These are phyloP conservation scores for Thamnophis sirtalis DNA, from an alignment of 2,113 vertebrate genomes.

Conservation along the genomic window DNA sequence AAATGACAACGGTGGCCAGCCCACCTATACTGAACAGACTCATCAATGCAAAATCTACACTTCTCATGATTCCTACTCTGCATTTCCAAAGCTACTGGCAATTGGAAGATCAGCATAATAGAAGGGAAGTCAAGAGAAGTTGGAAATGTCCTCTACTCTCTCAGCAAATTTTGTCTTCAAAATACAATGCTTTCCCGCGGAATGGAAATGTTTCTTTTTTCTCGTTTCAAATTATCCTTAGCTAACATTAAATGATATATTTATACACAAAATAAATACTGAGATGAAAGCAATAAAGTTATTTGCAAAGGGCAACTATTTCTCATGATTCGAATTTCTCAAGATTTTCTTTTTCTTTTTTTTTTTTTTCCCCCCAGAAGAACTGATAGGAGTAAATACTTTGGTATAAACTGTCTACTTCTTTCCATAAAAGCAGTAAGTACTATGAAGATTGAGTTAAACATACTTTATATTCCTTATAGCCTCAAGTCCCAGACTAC, in stretches of 20 bases:
- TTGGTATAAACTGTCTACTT: slow-evolving; percentile 58
- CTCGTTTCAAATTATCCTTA: not conserved
- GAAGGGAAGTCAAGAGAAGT: not conserved
- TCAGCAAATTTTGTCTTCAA: not conserved
- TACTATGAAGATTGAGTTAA: slow-evolving; percentile 71
- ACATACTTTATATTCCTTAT: slow-evolving; percentile 81
- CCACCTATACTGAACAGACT: not conserved
- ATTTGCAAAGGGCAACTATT: not conserved
- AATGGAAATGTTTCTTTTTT: not conserved
- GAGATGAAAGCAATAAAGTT: not conserved
- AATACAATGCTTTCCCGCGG: not conserved
- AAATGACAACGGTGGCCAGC: not conserved
- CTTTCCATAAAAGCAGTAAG: slow-evolving; percentile 60
- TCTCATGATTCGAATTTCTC: slow-evolving; percentile 9
- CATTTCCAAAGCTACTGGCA: not conserved
- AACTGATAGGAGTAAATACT: slow-evolving; percentile 29
- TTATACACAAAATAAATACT: not conserved
- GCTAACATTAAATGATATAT: not conserved
- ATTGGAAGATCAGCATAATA: not conserved
- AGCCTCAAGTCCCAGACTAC: slow-evolving; percentile 88
- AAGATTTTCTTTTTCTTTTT: slow-evolving; percentile 4
- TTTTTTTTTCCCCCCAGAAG: not conserved
- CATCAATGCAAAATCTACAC: not conserved
- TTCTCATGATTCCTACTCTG: not conserved
- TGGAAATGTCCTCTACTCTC: not conserved